phyloP scores from a whole-genome alignment of 2,797 vertebrate species.

The Betta splendens region DNA sequence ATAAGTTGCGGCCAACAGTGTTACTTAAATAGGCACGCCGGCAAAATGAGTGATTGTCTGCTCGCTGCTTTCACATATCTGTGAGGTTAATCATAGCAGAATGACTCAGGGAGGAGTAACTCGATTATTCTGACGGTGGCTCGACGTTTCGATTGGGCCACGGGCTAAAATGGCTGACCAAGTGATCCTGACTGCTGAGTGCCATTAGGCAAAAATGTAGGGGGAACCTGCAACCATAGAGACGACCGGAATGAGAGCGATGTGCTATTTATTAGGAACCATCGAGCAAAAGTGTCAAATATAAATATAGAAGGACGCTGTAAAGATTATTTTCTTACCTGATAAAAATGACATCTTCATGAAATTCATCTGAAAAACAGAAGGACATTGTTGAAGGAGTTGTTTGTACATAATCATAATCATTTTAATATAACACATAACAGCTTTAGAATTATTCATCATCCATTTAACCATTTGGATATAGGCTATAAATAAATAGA shows the following conservation, averaged over 20 bases:
- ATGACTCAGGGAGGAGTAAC: constrained; percentile 75
- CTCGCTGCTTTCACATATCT: constrained; percentile 51
- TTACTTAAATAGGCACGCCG: constrained; percentile 20
- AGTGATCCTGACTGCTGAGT: constrained; percentile 59
- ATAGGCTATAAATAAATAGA: too few species aligned
- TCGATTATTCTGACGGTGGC: constrained; percentile 72
- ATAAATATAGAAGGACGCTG: too few species aligned
- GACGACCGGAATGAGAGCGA: neutral
- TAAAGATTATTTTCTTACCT: constrained; percentile 56
- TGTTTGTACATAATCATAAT: too few species aligned
- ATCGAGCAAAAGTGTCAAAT: neutral
- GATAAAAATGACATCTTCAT: constrained; percentile 18
- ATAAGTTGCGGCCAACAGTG: constrained; percentile 48
- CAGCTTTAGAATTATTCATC: too few species aligned
- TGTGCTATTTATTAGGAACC: neutral
- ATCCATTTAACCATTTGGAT: too few species aligned
- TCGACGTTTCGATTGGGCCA: constrained; percentile 64
- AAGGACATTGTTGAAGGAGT: constrained; percentile 28
- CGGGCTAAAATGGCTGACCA: constrained; percentile 71
- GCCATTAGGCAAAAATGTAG: constrained; percentile 54
- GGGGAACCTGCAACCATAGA: constrained; percentile 18
- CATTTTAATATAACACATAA: too few species aligned
- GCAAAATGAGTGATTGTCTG: constrained; percentile 37
- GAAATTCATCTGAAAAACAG: constrained; percentile 55
- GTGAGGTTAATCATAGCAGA: constrained; percentile 68